Evolutionary conservation across 2,888 invertebrate species (phyloP), one percentile per base, ranked within the genome.

Genomic region (Metellina segmentata): DNA sequence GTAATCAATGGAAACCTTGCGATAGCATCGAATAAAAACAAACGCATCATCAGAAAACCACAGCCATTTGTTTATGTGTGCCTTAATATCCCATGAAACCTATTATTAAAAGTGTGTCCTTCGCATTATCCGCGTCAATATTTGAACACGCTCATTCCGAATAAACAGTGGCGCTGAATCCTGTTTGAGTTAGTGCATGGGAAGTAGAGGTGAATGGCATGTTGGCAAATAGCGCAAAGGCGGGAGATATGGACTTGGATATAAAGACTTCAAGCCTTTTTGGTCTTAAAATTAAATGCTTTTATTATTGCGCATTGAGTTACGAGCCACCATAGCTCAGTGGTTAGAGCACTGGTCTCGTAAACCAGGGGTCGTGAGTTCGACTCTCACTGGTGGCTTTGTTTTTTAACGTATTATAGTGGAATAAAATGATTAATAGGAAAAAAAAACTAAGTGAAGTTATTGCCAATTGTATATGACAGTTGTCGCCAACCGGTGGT

Each of bases 281-380:
- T 34, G 34, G 34, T 34, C 34, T 34, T 69, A 69, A 6, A 11
- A 4, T 69, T 69, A 11, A 6, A 69, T 13, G 16, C 0, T 7
- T 69, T 69, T 69, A 69, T 19, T 20, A 20, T 72, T 72, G 19
- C 34, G 34, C 11, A 5, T 0, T 7, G 6, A 13, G n/a, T 8
- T 2, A 51, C 7, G 79, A 16, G 79, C 61, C 79, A 61, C 79
- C 79, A 79, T 79, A 79, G 79, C 79, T 79, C 79, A 79, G 79
- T 79, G 34, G 34, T 34, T 34, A 34, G 34, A 34, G 34, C 34
- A 34, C 34, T 34, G 34, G 34, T 34, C 34, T 34, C 34, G 34
- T 34, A 34, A 34, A 34, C 34, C 34, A 34, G 34, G 34, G 34
- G 34, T 34, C 34, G 34, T 34, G 34, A 34, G 34, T 34, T 34